phyloP scores from a whole-genome alignment of 2,888 invertebrate species.

The Lepidochrysops patricia region DNA sequence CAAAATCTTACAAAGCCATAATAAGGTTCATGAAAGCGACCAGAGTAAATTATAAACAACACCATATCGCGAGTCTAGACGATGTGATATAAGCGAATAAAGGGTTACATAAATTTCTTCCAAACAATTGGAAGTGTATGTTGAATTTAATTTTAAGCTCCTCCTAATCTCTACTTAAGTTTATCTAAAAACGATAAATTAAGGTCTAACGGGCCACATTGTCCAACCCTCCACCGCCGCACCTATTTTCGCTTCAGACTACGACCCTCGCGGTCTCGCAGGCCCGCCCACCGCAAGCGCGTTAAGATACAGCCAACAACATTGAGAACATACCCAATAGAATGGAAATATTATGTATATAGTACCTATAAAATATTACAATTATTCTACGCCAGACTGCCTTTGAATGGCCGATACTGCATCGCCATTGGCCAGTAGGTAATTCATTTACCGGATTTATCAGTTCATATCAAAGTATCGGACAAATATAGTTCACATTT shows the following conservation, averaged over 20 bases:
- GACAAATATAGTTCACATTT: no score
- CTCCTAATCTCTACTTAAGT: slow-evolving; percentile 50
- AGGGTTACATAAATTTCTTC: slow-evolving; percentile 9
- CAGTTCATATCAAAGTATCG: no score
- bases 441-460: no score
- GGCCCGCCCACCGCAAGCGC: slow-evolving; percentile 55
- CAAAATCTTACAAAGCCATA: no score
- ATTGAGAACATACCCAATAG: no score
- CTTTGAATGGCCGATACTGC: no score
- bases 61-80: background rate
- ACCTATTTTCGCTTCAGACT: slow-evolving; percentile 38
- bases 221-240: slow-evolving; percentile 52
- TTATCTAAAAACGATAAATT: slow-evolving; percentile 70
- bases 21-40: background rate
- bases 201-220: slow-evolving; percentile 46
- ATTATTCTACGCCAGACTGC: no score
- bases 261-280: slow-evolving; percentile 35
- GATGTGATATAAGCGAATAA: background rate
- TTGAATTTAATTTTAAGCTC: slow-evolving; percentile 28
- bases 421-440: no score
- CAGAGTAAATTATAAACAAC: background rate
- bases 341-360: no score
- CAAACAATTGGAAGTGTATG: slow-evolving; percentile 19
- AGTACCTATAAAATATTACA: no score
- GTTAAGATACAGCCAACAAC: slow-evolving; percentile 61